Evolutionary conservation across 2,888 invertebrate genomes (phyloP), one percentile per base, ranked within the genome.

Genomic region (Lasioglossum marginatum): DNA sequence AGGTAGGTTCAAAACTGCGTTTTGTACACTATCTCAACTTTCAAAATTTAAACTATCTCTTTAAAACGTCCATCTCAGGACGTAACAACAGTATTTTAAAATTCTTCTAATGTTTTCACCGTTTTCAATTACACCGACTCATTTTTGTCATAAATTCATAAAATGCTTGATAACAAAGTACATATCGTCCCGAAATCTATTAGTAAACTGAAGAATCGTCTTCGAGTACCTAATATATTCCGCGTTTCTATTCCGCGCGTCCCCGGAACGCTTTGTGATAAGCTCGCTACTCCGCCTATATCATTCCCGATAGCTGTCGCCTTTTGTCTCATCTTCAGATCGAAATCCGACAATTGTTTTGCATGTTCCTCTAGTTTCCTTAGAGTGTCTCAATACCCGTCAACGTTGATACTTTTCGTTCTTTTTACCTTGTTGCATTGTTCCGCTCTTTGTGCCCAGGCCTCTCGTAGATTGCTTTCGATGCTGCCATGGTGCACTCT

Each of bases 401-500:
- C 71, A 31, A 43, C 71, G 75, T 34, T 48, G 23, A 12, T 57
- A 75, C 85, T 73, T 85, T 83, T 48, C 78, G 71, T 72, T 76
- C 71, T 37, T 78, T 85, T 76, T 83, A 79, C 85, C 83, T 79
- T 72, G 76, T 85, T 79, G 79, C 83, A 85, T 85, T 85, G 85
- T 83, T 79, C 79, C 66, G 83, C 45, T 68, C 76, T 85, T 83
- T 85, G 83, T 83, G 79, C 72, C 19, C 34, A 75, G 71, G 85
- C 66, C 83, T 72, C 79, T 79, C 79, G 19, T 40, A 83, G 84
- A 85, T 85, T 83, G 83, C 83, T 79, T 85, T 85, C 85, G 83
- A 72, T 63, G 79, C 70, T 10, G 31, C 63, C 80, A 16, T 40
- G n/a, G 66, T 27, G 12, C 63, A 5, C 40, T n/a, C 57, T 57